Evolutionary conservation across 1,140 invertebrate genomes (phyloP), one percentile per base, ranked within the genome.

Genomic region (Euura lappo): DNA sequence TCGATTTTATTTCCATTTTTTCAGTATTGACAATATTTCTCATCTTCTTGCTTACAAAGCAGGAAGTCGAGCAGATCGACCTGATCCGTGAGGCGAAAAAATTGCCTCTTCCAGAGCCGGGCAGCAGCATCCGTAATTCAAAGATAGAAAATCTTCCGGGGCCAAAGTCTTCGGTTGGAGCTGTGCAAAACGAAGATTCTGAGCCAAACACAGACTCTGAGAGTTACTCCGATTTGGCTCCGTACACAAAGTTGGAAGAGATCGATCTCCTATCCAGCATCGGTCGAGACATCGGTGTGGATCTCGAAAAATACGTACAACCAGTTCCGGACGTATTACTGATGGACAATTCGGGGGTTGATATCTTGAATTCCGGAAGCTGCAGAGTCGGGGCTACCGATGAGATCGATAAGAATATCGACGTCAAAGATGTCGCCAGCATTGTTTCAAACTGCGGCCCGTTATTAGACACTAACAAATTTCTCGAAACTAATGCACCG

Each of bases 261-360:
- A 88, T 88, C 66, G 87, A 88, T 74, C 74, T 87, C 0, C 66
- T 88, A 2, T 87, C 87, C 64, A 87, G 81, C 69, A 88, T 87
- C 70, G 85, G 84, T 8, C 81, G 83, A 1, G 84, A 85, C 60
- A 86, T 86, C 72, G 85, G 84, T 11, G 82, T 86, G 45, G 84
- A 87, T 73, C 78, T 86, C 45, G 84, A 86, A 44, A 86, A 86
- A 72, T 86, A 86, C 81, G 84, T 84, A 3, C 84, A 84, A 74
- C 82, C 83, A 46, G 83, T 88, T 13, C 86, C 87, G 0, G 86
- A 87, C 79, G 81, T 87, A 4, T 82, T 87, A 5, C 83, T 85
- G 4, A 87, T 87, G 86, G 82, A 84, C 46, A 66, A 78, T 0
- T 68, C 81, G 8, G 80, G 80, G 43, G 51, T 81, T 1, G 76